Evolutionary conservation across 2,888 invertebrate genomes (phyloP).

Genomic region (Drosophila nr. medialis): DNA sequence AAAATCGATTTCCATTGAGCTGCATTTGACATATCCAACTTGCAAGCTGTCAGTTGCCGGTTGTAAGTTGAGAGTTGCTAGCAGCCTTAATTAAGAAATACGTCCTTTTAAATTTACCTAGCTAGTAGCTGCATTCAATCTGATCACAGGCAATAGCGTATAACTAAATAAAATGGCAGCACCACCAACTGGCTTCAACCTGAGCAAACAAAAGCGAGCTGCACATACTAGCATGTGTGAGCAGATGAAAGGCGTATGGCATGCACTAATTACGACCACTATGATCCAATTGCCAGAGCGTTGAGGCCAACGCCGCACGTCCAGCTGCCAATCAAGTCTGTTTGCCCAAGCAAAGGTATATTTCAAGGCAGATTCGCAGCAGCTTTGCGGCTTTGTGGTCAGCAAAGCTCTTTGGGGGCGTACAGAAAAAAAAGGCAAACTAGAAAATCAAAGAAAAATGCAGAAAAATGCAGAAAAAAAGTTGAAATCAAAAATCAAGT

Average conservation of each 20-base stretch:
- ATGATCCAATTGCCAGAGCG: slow-evolving; percentile 31
- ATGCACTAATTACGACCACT: slow-evolving; percentile 55
- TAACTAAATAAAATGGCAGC: slow-evolving; percentile 10
- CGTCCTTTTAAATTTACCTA: slow-evolving; percentile 23
- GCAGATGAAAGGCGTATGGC: slow-evolving; percentile 39
- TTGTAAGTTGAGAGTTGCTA: slow-evolving; percentile 14
- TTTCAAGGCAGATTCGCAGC: slow-evolving; percentile 51
- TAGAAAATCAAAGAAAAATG: slow-evolving; percentile 28
- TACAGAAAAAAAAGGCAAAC: background rate
- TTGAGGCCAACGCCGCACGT: slow-evolving; percentile 55
- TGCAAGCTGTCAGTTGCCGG: slow-evolving; percentile 5
- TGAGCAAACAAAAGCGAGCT: slow-evolving; percentile 42
- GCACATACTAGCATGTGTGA: slow-evolving; percentile 11
- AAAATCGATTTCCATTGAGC: slow-evolving; percentile 57
- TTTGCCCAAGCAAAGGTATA: slow-evolving; percentile 61
- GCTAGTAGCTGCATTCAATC: slow-evolving; percentile 32
- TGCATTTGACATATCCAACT: slow-evolving; percentile 36
- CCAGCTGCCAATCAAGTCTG: slow-evolving; percentile 66
- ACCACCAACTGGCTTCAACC: slow-evolving; percentile 53
- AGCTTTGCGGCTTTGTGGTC: slow-evolving; percentile 62
- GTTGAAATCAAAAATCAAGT: slow-evolving; percentile 58
- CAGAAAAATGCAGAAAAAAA: slow-evolving; percentile 20
- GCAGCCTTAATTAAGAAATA: slow-evolving; percentile 49
- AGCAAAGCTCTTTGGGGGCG: slow-evolving; percentile 41
- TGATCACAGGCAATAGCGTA: slow-evolving; percentile 6